Base-by-base conservation (phyloP, 1,140 invertebrate species). In the Melanaphis sacchari region DNA sequence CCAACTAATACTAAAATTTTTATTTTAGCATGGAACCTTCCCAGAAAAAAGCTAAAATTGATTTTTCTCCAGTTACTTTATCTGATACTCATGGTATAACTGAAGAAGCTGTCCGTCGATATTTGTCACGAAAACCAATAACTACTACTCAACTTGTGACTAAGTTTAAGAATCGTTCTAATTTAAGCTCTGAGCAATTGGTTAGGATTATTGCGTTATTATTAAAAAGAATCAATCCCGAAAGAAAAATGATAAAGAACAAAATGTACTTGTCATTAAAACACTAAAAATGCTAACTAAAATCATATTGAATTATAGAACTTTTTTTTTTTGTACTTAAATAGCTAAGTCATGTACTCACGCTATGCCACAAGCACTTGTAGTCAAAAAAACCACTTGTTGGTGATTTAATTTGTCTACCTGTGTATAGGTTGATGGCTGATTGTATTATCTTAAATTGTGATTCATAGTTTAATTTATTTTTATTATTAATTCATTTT, bases 81-180 rank as follows among this genome's bases (percentile, higher is more conserved):
- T 40, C 91, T 54, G 91, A 97, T 95, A 97, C 98, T 94, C 98
- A 98, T 94, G 98, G 98, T 40, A 98, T 99, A 36, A 98, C 98
- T 6, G 99, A 99, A 95, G 99, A 99, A 94, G 97, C 98, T 2
- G 98, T 99, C 11, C 96, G 98, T 38, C 96, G 98, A 36, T 99
- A 99, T 95, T 95, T 99, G 36, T 97, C 98, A 94, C 96, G 99
- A 1, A 99, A 99, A 95, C 99, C 99, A 5, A 99, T 99, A 97
- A 99, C 99, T 1, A 98, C 98, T 0, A 99, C 98, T 1, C 98
- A 99, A 95, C 95, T 99, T 31, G 95, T 99, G 15, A 98, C 98
- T 84, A 99, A 99, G 95, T 99, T 99, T 95, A 99, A 98, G 95
- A 98, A 97, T 40, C 98, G 98, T 94, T 98, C 98, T n/a, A 98